phyloP scores from a whole-genome alignment of 2,113 vertebrate species.

The Camelus bactrianus region DNA sequence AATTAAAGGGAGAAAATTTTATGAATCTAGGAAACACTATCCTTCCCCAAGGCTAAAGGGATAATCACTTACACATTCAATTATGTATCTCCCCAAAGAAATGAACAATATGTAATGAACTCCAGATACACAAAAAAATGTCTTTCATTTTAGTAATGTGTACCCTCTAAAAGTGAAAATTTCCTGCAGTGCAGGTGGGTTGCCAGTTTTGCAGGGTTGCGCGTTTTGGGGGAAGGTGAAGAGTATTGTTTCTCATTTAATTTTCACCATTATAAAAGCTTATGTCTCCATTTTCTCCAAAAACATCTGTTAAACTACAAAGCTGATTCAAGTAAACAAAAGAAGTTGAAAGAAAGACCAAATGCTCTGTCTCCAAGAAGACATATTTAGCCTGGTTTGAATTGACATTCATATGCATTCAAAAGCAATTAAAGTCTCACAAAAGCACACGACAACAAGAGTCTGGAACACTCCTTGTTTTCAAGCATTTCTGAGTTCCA shows the following conservation, averaged over 20 bases:
- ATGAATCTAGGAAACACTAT: constrained; percentile 68
- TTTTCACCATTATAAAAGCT: constrained; percentile 79
- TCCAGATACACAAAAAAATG: constrained; percentile 57
- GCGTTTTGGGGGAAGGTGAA: constrained; percentile 57
- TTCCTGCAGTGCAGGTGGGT: constrained; percentile 39
- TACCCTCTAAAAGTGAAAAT: not conserved
- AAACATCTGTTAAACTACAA: constrained; percentile 84
- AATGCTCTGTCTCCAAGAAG: constrained; percentile 81
- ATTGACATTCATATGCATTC: constrained; percentile 80
- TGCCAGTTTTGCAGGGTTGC: constrained; percentile 54
- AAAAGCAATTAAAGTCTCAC: constrained; percentile 81
- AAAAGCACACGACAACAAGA: constrained; percentile 73
- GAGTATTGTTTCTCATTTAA: constrained; percentile 74
- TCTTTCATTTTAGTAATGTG: constrained; percentile 65
- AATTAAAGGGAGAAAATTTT: constrained; percentile 75
- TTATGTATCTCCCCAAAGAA: constrained; percentile 71
- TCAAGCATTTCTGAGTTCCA: constrained; percentile 56
- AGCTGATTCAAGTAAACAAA: constrained; percentile 82
- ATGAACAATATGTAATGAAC: constrained; percentile 65
- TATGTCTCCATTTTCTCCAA: constrained; percentile 80
- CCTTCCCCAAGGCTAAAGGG: constrained; percentile 61
- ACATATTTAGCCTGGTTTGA: constrained; percentile 79
- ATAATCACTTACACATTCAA: constrained; percentile 75
- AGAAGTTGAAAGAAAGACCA: constrained; percentile 81
- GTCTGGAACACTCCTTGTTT: constrained; percentile 69